Percentiles rank a stretch among this genome's conserved stretches.
phyloP scores from a whole-genome alignment of 2,888 invertebrate genomes.

The Capitulum mitella region DNA sequence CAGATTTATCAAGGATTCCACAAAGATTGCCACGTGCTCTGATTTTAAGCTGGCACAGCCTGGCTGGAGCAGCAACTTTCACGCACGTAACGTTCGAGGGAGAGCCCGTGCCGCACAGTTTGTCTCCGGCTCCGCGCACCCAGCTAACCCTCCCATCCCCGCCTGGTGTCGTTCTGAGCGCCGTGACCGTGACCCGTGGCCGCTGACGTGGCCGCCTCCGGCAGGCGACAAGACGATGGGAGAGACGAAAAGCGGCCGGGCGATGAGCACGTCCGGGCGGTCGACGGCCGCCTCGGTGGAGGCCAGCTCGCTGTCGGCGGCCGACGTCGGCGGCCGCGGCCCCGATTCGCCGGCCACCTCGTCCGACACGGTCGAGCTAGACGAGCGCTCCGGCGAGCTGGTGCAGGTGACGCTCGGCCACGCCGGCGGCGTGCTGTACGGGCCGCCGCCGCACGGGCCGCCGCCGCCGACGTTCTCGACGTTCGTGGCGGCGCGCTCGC shows the following conservation, averaged over 20 bases:
- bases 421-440: background rate
- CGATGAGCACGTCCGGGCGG: constrained; percentile 8
- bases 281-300: background rate
- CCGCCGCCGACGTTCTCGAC: constrained; percentile 11
- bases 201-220: too few relatives aligned
- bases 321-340: background rate
- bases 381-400: constrained; percentile 20
- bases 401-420: constrained; percentile 21
- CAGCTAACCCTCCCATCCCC: too few relatives aligned
- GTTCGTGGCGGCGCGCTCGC: background rate
- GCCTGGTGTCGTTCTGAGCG: too few relatives aligned
- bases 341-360: constrained; percentile 18
- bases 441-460: background rate
- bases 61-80: too few relatives aligned
- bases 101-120: too few relatives aligned
- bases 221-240: constrained; percentile 2
- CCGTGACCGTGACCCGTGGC: too few relatives aligned
- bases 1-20: too few relatives aligned
- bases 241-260: background rate
- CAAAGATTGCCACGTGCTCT: too few relatives aligned
- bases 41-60: too few relatives aligned
- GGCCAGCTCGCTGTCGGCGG: constrained; percentile 11
- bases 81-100: too few relatives aligned
- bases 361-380: constrained; percentile 7
- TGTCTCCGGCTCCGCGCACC: too few relatives aligned